phyloP scores from a whole-genome alignment of 2,797 vertebrate species.

The Helostoma temminkii region DNA sequence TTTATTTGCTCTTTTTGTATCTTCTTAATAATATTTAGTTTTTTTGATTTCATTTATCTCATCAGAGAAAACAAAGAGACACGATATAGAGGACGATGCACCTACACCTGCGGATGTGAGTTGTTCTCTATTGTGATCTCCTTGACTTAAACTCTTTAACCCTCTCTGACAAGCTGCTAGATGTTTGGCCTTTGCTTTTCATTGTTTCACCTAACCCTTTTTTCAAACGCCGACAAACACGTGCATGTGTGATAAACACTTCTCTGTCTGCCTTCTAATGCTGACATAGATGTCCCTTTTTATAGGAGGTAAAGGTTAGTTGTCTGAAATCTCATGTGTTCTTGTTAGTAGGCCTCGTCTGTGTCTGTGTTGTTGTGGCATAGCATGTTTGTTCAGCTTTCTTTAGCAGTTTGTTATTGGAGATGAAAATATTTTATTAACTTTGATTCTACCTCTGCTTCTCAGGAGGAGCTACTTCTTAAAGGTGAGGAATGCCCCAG shows the following conservation, averaged over 20 bases:
- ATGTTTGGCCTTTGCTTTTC: background rate
- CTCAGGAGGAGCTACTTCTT: conserved; percentile 7
- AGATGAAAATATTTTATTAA: conserved; percentile 7
- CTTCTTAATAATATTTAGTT: background rate
- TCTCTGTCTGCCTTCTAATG: conserved; percentile 33
- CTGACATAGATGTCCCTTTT: conserved; percentile 45
- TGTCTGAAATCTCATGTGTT: conserved; percentile 9
- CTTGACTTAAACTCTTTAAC: background rate
- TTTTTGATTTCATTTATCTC: background rate
- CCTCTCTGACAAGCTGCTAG: background rate
- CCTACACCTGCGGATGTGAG: conserved; percentile 10
- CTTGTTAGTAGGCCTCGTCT: conserved; percentile 4
- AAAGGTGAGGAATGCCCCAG: conserved; percentile 44
- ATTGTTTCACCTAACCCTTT: background rate
- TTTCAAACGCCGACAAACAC: background rate
- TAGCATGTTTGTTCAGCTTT: conserved; percentile 7
- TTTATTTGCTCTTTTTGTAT: background rate
- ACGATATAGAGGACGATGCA: no score
- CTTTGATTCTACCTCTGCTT: conserved; percentile 18
- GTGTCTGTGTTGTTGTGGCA: conserved; percentile 22
- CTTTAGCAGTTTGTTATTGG: background rate
- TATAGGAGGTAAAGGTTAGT: conserved; percentile 60
- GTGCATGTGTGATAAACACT: conserved; percentile 7
- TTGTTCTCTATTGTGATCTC: conserved; percentile 10
- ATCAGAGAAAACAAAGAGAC: no score